Percentiles rank a stretch among this genome's conserved stretches.
These are phyloP conservation scores for Callipepla californica DNA, from an alignment of 2,113 vertebrate species.

Conservation along the genomic window DNA sequence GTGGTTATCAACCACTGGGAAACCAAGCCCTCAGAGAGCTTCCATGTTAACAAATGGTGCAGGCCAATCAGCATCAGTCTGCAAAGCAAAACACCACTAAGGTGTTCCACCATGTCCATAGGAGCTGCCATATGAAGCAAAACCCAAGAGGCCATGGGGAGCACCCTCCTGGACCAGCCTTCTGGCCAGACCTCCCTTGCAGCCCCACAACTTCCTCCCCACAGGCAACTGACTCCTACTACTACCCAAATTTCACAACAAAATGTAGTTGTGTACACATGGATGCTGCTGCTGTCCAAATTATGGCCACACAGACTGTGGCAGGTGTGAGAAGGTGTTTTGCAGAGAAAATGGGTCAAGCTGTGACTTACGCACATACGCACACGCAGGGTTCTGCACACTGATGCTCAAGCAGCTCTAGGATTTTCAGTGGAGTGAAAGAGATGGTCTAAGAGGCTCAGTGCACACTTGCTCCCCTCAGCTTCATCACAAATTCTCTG, in stretches of 20 bases:
- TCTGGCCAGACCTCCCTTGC: not conserved
- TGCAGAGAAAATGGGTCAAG: slow-evolving; percentile 42
- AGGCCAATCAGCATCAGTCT: not conserved
- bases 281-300: not conserved
- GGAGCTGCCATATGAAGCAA: not conserved
- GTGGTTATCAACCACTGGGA: not conserved
- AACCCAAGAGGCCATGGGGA: not conserved
- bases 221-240: not conserved
- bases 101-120: not conserved
- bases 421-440: slow-evolving; percentile 10
- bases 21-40: rapidly evolving
- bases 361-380: not conserved
- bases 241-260: not conserved
- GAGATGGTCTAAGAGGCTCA: not conserved
- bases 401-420: not conserved
- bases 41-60: not conserved
- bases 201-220: not conserved
- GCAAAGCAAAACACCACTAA: not conserved
- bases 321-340: slow-evolving; percentile 26
- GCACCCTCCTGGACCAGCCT: rapidly evolving
- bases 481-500: not conserved
- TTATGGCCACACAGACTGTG: not conserved
- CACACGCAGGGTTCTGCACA: not conserved
- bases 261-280: rapidly evolving
- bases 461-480: not conserved